A percentile compares a stretch with the other conserved stretches of the same genome.
phyloP scores from a whole-genome alignment of 2,113 vertebrate genomes.

The Calypte anna region DNA sequence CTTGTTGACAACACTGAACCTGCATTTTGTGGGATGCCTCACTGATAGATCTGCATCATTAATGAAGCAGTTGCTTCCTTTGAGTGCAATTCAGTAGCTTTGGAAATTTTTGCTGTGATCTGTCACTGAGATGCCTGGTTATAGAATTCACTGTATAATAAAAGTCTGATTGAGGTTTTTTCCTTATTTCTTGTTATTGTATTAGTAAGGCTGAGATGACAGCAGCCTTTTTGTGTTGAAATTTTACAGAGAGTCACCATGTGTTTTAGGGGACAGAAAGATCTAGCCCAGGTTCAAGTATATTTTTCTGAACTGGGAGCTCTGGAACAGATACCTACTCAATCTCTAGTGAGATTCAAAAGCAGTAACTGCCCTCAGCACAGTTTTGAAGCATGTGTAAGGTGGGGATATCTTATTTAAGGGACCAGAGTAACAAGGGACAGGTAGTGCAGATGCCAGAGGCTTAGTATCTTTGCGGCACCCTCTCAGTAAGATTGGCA shows the following conservation, averaged over 20 bases:
- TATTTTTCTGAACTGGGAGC: not conserved
- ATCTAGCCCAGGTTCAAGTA: not conserved
- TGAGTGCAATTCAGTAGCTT: not conserved
- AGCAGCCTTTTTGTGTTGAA: not conserved
- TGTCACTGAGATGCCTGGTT: not conserved
- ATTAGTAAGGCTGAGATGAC: not conserved
- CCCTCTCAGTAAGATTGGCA: not conserved
- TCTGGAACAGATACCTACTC: too few species aligned
- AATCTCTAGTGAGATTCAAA: not conserved
- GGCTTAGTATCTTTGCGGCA: not conserved
- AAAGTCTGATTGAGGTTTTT: not conserved
- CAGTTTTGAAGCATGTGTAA: not conserved
- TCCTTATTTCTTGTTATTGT: not conserved
- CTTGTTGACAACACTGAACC: not conserved
- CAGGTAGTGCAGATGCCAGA: rapidly evolving
- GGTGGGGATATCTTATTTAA: not conserved
- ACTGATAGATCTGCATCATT: not conserved
- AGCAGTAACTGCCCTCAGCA: not conserved
- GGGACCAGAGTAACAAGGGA: not conserved
- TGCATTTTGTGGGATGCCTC: not conserved
- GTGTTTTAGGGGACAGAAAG: not conserved
- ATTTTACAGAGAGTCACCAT: not conserved
- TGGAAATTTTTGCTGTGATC: not conserved
- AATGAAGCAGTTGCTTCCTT: not conserved
- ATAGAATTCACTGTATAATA: not conserved